A percentile compares a stretch with the other conserved stretches of the same genome.
These are phyloP conservation scores for Acleris laterana DNA, from an alignment of 2,888 invertebrate species.

Conservation along the genomic window DNA sequence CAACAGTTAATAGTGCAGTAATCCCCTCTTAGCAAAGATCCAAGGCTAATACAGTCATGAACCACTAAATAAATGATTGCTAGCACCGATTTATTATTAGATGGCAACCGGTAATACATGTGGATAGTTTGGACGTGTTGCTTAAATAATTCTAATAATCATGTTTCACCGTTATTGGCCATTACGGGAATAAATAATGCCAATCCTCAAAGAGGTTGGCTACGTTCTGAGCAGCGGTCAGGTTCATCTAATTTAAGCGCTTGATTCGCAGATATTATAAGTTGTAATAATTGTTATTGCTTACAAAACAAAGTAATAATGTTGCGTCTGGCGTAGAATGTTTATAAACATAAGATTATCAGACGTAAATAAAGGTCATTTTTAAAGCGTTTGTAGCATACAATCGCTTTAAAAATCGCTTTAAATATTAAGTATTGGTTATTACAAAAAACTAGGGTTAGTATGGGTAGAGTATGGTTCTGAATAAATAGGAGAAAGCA, in stretches of 20 bases:
- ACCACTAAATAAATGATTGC: slow-evolving; percentile 31
- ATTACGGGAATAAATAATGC: slow-evolving; percentile 15
- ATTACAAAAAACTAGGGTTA: no score
- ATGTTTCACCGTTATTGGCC: slow-evolving; percentile 12
- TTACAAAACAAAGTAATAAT: background rate
- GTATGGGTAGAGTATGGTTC: no score
- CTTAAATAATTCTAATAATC: slow-evolving; percentile 22
- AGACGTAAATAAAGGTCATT: background rate
- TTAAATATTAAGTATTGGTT: background rate
- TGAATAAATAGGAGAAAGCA: no score
- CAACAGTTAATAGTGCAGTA: slow-evolving; percentile 9
- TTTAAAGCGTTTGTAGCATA: background rate
- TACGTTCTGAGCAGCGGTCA: slow-evolving; percentile 1
- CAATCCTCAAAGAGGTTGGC: slow-evolving; percentile 3
- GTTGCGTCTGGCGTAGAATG: slow-evolving; percentile 1
- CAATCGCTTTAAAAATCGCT: no score
- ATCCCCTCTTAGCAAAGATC: slow-evolving; percentile 10
- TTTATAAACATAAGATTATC: slow-evolving; percentile 11
- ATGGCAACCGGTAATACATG: slow-evolving; percentile 20
- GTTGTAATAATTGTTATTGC: background rate
- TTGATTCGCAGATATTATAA: background rate
- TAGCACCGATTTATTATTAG: slow-evolving; percentile 26
- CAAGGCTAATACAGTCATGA: slow-evolving; percentile 18
- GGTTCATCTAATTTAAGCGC: background rate
- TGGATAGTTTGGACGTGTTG: slow-evolving; percentile 15